Conservation (phyloP, 1,140 invertebrate species). For the Zaprionus gabonicus region DNA sequence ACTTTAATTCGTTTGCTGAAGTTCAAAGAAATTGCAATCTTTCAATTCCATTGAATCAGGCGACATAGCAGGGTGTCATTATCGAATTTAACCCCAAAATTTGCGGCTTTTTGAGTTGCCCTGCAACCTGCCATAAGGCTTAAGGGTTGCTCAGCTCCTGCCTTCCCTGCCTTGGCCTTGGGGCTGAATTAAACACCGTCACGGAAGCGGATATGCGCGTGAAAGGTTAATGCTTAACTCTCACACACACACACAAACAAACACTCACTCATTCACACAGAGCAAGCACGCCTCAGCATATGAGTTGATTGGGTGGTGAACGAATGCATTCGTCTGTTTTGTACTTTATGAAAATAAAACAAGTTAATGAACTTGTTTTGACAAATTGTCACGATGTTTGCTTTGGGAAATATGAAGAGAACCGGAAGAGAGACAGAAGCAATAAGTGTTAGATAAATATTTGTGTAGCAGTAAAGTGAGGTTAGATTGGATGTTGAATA, state of each 20-base stretch:
- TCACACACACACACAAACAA: not conserved
- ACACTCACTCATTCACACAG: not conserved
- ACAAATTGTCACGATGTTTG: slow-evolving; percentile 7
- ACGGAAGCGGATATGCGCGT: slow-evolving; percentile 27
- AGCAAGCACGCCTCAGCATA: not conserved
- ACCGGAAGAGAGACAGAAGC: not conserved
- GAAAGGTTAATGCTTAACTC: slow-evolving; percentile 21
- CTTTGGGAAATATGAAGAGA: not conserved
- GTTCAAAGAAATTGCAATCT: slow-evolving; percentile 14
- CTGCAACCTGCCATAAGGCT: not conserved
- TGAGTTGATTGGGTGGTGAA: not conserved
- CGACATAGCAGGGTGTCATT: slow-evolving; percentile 5
- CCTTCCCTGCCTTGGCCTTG: not conserved
- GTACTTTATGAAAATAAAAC: slow-evolving; percentile 12
- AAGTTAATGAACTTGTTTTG: slow-evolving; percentile 1
- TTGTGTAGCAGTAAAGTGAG: not conserved
- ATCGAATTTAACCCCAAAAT: slow-evolving; percentile 18
- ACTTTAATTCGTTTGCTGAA: not conserved
- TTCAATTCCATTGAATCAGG: slow-evolving; percentile 16
- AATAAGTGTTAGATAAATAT: not conserved
- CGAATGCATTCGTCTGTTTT: not conserved
- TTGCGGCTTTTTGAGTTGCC: not conserved
- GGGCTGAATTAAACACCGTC: slow-evolving; percentile 8
- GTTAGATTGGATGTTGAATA: not conserved
- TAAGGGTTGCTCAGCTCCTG: slow-evolving; percentile 22